These are phyloP conservation scores for Parnassius mnemosyne DNA, from an alignment of 2,888 invertebrate species.

Conservation along the genomic window DNA sequence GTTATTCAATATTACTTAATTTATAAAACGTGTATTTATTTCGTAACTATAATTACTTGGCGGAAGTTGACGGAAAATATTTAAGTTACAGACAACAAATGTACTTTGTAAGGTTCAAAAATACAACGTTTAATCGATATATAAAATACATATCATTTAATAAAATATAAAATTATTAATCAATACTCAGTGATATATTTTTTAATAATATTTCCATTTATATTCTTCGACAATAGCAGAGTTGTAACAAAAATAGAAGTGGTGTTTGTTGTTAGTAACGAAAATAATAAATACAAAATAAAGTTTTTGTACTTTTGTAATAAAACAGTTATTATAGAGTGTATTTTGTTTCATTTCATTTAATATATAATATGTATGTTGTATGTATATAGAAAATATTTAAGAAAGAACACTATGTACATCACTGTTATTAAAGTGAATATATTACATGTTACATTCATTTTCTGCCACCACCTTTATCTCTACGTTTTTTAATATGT, in stretches of 20 bases:
- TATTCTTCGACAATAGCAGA: no score
- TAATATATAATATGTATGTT: background rate
- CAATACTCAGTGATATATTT: no score
- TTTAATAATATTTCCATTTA: no score
- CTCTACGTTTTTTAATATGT: conserved; percentile 94
- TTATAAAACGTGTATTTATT: conserved; percentile 6
- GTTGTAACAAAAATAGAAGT: no score
- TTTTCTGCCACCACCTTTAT: conserved; percentile 78
- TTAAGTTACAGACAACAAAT: no score
- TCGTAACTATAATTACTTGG: background rate
- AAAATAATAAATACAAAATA: background rate
- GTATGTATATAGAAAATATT: background rate
- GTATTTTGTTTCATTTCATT: conserved; percentile 10
- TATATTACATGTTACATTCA: conserved; percentile 33
- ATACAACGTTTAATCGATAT: no score
- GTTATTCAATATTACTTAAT: background rate
- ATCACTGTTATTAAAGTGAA: background rate
- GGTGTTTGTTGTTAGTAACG: background rate
- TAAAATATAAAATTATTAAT: no score
- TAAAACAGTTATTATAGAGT: conserved; percentile 5
- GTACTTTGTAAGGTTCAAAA: no score
- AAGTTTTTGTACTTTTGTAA: conserved; percentile 22
- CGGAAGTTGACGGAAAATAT: background rate
- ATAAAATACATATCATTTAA: no score
- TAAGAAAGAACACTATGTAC: conserved; percentile 1